Base-by-base conservation (phyloP, 2,797 vertebrate genomes). In the Cynopterus sphinx region DNA sequence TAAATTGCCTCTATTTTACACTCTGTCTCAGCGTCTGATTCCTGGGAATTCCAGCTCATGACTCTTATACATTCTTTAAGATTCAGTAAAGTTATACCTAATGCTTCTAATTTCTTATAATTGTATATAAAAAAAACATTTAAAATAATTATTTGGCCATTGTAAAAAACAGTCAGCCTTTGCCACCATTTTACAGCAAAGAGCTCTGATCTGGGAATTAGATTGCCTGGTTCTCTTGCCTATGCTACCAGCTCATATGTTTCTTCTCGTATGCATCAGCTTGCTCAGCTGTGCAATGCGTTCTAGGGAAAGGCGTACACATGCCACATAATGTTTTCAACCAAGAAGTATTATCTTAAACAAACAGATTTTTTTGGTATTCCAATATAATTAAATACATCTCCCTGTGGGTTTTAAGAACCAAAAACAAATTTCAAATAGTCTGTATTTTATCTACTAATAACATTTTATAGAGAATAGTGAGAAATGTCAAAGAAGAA, bases 381-480 rank as follows among this genome's bases (percentile, higher is more conserved):
- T 59, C 28, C 49, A 70, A 36, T 94, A 43, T 91, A 63, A 87
- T 88, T 88, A 95, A 94, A 63, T 81, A 77, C 19, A 57, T 87
- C 83, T 96, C 51, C 46, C 31, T 55, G 8, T 57, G 36, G 57
- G 31, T 36, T 86, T 85, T 57, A 51, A 70, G 87, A 71, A 63
- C 22, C 49, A 49, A 46, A 87, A 68, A 94, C 43, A 46, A 36
- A 70, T 43, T 91, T 94, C 9, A 85, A 41, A 68, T 71, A 77
- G 36, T 59, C 59, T 92, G 82, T 78, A 61, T 65, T 82, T 97
- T 73, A 89, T 41, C 67, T 90, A 33, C 12, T 61, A 88, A 87
- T 87, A 94, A 59, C 61, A 94, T 82, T 96, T 95, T 73, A 78
- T 53, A 93, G 21, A 88, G 33, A 24, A 74, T 68, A 36, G 10